Conservation (phyloP, 2,797 vertebrate species). For the Schizopygopsis pylzovi region DNA sequence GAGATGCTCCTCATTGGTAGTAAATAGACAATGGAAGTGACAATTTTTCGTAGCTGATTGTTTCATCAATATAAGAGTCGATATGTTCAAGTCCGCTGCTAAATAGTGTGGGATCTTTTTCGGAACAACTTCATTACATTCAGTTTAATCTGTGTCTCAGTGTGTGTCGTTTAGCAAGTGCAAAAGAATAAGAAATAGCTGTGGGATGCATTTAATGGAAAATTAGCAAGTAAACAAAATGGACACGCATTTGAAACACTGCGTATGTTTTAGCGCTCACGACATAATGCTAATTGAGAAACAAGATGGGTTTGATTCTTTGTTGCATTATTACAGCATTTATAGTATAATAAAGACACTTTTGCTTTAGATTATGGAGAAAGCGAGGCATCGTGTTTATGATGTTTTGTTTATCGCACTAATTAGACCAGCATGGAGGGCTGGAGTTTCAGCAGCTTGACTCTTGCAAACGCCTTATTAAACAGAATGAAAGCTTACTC, state of each 20-base stretch:
- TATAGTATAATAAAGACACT: conserved; percentile 24
- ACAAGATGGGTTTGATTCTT: neutral
- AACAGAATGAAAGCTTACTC: neutral
- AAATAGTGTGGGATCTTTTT: conserved; percentile 35
- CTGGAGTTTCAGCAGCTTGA: neutral
- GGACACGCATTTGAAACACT: neutral
- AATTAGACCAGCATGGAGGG: conserved; percentile 1
- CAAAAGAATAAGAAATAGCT: conserved; percentile 4
- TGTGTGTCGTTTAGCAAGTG: neutral
- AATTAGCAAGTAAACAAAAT: conserved; percentile 2
- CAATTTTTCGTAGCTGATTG: conserved; percentile 57
- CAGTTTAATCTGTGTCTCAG: neutral
- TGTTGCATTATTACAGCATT: conserved; percentile 24
- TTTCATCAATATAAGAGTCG: conserved; percentile 61
- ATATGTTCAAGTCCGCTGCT: conserved; percentile 45
- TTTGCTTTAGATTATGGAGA: neutral
- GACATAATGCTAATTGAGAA: neutral
- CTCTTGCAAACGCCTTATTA: neutral
- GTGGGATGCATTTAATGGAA: conserved; percentile 19
- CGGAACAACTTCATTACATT: conserved; percentile 34
- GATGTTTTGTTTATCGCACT: conserved; percentile 7
- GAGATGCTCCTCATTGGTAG: conserved; percentile 43
- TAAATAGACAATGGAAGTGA: conserved; percentile 51
- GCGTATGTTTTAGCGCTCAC: neutral
- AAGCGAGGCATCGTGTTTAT: neutral